These are phyloP conservation scores for Fissipunctia ypsillon DNA, from an alignment of 2,888 invertebrate species.

Conservation along the genomic window DNA sequence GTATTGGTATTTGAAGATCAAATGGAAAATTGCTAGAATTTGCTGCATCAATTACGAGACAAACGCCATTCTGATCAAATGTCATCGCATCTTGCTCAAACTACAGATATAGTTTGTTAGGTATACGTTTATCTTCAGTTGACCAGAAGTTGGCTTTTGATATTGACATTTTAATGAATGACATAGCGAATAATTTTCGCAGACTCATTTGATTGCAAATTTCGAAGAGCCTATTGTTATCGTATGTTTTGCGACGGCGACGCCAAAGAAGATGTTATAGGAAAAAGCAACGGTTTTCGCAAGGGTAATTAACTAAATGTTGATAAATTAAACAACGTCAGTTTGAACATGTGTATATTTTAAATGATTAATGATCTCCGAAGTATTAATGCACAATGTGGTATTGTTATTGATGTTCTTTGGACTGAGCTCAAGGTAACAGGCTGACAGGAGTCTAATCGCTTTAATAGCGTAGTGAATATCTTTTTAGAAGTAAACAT, in stretches of 20 bases:
- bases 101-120: constrained; percentile 14
- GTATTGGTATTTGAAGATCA: constrained; percentile 13
- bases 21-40: constrained; percentile 32
- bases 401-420: constrained; percentile 24
- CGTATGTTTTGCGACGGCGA: constrained; percentile 26
- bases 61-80: neutral
- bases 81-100: neutral
- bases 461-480: constrained; percentile 34
- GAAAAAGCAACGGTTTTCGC: constrained; percentile 30
- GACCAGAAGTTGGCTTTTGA: constrained; percentile 30
- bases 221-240: constrained; percentile 31
- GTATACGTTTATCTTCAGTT: constrained; percentile 25
- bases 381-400: constrained; percentile 7
- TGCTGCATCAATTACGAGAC: neutral
- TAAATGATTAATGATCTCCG: constrained; percentile 47
- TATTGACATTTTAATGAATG: constrained; percentile 57
- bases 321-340: constrained; percentile 46
- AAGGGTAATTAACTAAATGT: constrained; percentile 43
- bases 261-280: constrained; percentile 14
- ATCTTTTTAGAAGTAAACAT: constrained; percentile 1
- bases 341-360: constrained; percentile 40
- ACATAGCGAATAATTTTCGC: constrained; percentile 29
- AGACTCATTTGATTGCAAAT: constrained; percentile 45
- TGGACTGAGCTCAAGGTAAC: constrained; percentile 16
- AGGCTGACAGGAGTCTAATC: constrained; percentile 28